A percentile compares a stretch with the other conserved stretches of the same genome.
Conservation (phyloP, 2,113 vertebrate species). For the Pelecanus crispus region DNA sequence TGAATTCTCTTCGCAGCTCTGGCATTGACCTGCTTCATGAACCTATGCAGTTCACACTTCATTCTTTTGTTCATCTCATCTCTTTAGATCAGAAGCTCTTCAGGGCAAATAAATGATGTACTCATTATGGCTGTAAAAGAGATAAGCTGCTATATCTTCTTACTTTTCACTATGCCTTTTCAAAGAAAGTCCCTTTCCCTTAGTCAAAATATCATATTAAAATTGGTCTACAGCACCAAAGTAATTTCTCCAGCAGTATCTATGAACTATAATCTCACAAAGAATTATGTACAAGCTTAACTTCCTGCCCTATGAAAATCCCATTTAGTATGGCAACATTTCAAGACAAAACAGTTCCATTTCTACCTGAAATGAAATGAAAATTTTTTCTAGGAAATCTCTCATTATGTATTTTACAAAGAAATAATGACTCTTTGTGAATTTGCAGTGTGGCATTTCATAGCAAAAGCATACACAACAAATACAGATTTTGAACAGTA, state of each 20-base stretch:
- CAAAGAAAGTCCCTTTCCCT: neutral
- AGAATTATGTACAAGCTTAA: neutral
- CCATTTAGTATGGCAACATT: neutral
- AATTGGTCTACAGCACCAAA: neutral
- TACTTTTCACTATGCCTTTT: neutral
- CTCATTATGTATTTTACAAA: neutral
- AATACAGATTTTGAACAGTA: neutral
- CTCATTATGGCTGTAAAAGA: neutral
- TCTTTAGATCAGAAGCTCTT: neutral
- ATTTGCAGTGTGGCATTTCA: neutral
- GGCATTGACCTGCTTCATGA: neutral
- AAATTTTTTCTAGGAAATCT: neutral
- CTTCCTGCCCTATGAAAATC: neutral
- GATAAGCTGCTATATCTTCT: neutral
- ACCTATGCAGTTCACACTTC: neutral
- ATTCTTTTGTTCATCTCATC: neutral
- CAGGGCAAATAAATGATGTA: neutral
- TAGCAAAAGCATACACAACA: neutral
- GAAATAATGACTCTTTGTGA: neutral
- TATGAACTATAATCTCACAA: neutral
- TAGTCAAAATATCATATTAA: neutral
- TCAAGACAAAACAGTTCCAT: neutral
- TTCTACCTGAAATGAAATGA: neutral
- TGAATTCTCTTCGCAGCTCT: neutral
- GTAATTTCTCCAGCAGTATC: neutral